Base-by-base conservation (phyloP, 23 tunicate species). In the Trididemnum nubilum region DNA sequence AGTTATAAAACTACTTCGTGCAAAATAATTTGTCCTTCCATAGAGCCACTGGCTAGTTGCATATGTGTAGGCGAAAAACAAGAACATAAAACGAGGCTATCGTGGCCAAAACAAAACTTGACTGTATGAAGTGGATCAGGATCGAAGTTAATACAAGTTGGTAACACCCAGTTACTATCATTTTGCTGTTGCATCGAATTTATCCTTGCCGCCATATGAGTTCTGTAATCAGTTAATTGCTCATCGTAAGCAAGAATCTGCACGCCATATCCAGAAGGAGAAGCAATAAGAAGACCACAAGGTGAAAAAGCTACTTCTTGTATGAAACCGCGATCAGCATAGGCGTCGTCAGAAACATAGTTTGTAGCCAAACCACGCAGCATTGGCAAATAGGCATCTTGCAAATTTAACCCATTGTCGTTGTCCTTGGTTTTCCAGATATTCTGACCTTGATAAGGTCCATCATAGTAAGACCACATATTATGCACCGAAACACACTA, bases 31-130 rank as follows among this genome's bases (percentile, higher is more conserved):
- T 85, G 58, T 18, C 97, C 97, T 21, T 81, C 54, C 57, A 65
- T 65, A 22, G 89, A 85, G 18, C 97, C 97, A 36, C 82, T 81
- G 36, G 86, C 97, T 2, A 91, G 51, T 76, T 91, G 97, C 81
- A 91, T 81, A 36, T 51, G 79, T 18, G 32, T 58, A 2, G 97
- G 97, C 21, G 97, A 91, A 36, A 91, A 91, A 34, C 65, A 52
- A 64, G 97, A 71, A 3, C 85, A 91, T 19, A 91, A 66, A 26
- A 91, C 90, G 28, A 78, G 58, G 60, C 87, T 81, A 50, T 51
- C 38, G 54, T 91, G 97, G 18, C 97, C 97, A 51, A 85, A 91
- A 40, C 86, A 91, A 51, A 74, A 66, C 12, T 65, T 44, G n/a
- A 81, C 67, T 12, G 38, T 64, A 34, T 65, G 65, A 39, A 81